phyloP scores from a whole-genome alignment of 2,797 vertebrate genomes.

The Dromococcyx pavoninus region DNA sequence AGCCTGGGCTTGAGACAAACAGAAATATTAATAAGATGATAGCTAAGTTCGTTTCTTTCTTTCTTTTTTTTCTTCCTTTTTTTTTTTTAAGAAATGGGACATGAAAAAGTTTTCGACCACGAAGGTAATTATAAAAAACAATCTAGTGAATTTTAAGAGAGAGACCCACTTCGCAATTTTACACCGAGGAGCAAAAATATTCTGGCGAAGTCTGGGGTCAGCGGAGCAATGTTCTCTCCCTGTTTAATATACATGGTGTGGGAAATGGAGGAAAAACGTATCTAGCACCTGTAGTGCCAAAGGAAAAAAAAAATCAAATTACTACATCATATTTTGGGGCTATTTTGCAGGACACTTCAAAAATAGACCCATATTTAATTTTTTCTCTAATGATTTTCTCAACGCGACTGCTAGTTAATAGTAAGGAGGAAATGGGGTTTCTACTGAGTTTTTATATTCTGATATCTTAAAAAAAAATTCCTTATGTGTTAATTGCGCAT shows the following conservation, averaged over 20 bases:
- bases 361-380: conserved; percentile 65
- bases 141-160: conserved; percentile 44
- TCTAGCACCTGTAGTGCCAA: conserved; percentile 47
- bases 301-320: conserved; percentile 71
- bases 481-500: conserved; percentile 56
- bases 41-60: background rate
- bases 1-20: background rate
- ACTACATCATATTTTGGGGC: conserved; percentile 58
- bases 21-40: background rate
- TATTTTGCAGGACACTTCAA: conserved; percentile 41
- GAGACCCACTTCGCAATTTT: conserved; percentile 47
- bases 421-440: background rate
- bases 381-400: conserved; percentile 62
- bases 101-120: background rate
- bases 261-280: conserved; percentile 68
- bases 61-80: background rate
- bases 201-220: conserved; percentile 59
- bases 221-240: conserved; percentile 51
- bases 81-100: background rate
- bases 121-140: conserved; percentile 69
- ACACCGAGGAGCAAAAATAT: conserved; percentile 40
- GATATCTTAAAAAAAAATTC: conserved; percentile 51
- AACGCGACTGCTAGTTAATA: background rate
- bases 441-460: conserved; percentile 27
- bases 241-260: conserved; percentile 83